phyloP scores from a whole-genome alignment of 1,140 invertebrate genomes.

The Sminthurinus signatus region DNA sequence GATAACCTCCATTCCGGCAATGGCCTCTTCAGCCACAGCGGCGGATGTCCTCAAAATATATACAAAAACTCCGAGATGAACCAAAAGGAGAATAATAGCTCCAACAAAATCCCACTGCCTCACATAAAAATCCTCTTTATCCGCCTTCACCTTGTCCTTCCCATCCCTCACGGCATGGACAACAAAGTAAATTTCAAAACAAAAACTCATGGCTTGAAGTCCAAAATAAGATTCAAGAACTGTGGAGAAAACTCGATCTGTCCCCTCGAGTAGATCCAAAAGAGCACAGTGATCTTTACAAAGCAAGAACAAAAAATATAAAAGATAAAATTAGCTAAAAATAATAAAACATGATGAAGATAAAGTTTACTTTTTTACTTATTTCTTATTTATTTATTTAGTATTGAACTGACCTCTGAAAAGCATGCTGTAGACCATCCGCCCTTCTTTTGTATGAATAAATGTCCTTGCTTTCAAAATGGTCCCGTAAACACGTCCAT shows the following conservation, averaged over 20 bases:
- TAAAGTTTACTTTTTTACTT: too few species aligned
- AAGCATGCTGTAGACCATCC: constrained; percentile 20
- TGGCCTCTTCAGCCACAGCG: constrained; percentile 31
- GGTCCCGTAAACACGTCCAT: constrained; percentile 26
- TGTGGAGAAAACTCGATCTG: constrained; percentile 24
- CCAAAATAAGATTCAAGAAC: constrained; percentile 8
- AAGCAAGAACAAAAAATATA: too few species aligned
- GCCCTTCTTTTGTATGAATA: constrained; percentile 13
- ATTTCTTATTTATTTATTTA: too few species aligned
- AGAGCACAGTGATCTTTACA: constrained; percentile 26
- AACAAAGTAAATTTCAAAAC: constrained; percentile 26
- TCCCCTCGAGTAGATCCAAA: constrained; percentile 35
- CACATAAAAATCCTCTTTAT: constrained; percentile 14
- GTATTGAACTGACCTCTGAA: too few species aligned
- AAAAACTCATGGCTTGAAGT: background rate
- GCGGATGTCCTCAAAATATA: constrained; percentile 5
- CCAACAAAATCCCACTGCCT: constrained; percentile 19
- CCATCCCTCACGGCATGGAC: constrained; percentile 8
- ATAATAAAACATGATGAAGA: too few species aligned
- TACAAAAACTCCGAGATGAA: background rate
- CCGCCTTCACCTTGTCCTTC: background rate
- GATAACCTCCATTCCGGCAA: constrained; percentile 34
- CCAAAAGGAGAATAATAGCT: constrained; percentile 10
- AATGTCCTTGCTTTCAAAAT: constrained; percentile 16
- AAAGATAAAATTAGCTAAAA: constrained; percentile 3